Conservation (phyloP, 2,888 invertebrate genomes). For the Oscheius sp. region DNA sequence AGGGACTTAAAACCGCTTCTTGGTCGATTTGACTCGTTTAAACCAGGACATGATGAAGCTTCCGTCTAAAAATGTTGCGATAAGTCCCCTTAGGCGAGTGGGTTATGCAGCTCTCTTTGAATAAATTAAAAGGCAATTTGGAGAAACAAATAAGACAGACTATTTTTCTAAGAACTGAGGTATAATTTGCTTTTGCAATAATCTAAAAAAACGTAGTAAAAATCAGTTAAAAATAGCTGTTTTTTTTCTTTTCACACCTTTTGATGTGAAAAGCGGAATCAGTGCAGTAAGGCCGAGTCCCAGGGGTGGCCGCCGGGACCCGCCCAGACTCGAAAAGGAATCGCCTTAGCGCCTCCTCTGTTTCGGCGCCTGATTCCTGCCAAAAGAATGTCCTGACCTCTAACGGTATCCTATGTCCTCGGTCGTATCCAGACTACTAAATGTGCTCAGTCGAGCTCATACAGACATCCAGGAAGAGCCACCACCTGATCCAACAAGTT, state of each 20-base stretch:
- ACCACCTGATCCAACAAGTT: slow-evolving; percentile 49
- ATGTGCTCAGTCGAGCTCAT: slow-evolving; percentile 48
- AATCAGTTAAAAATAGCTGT: neutral
- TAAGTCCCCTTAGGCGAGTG: neutral
- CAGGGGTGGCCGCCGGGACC: slow-evolving; percentile 22
- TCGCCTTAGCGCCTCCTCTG: slow-evolving; percentile 29
- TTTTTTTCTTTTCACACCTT: slow-evolving; percentile 2
- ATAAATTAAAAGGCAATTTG: neutral
- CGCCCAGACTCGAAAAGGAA: slow-evolving; percentile 29
- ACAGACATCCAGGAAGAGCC: slow-evolving; percentile 38
- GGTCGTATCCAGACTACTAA: slow-evolving; percentile 55
- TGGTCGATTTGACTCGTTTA: neutral
- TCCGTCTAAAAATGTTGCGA: neutral
- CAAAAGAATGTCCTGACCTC: slow-evolving; percentile 28
- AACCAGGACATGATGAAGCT: neutral
- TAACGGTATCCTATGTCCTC: slow-evolving; percentile 41
- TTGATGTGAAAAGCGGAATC: slow-evolving; percentile 19
- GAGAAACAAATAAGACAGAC: too few species aligned
- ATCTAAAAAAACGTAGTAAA: neutral
- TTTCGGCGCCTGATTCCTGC: slow-evolving; percentile 15
- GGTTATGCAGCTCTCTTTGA: neutral
- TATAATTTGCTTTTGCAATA: neutral
- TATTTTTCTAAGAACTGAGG: neutral
- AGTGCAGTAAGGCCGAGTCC: slow-evolving; percentile 17
- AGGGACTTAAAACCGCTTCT: slow-evolving; percentile 1